These are phyloP conservation scores for Steinernema khuongi DNA, from an alignment of 1,140 invertebrate species.

Conservation along the genomic window DNA sequence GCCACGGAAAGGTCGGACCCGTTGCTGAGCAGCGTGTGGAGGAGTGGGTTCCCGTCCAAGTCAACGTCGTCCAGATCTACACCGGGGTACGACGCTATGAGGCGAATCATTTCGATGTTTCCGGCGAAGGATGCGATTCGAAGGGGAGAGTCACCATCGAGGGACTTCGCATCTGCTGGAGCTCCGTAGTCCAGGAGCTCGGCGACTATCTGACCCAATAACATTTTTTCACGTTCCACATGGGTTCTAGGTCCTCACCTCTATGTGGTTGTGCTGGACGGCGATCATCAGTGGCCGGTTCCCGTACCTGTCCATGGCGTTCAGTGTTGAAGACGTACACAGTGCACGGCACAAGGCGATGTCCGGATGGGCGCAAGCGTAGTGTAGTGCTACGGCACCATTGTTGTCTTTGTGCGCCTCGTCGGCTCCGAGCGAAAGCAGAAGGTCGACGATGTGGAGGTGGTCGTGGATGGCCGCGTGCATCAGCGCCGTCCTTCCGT, in stretches of 20 bases:
- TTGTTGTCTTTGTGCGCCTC: slow-evolving; percentile 41
- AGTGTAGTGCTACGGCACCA: slow-evolving; percentile 38
- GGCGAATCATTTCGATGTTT: slow-evolving; percentile 26
- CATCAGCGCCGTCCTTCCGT: slow-evolving; percentile 31
- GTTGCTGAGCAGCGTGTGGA: slow-evolving; percentile 34
- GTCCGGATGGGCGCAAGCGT: slow-evolving; percentile 30
- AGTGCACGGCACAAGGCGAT: slow-evolving; percentile 22
- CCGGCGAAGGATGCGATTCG: slow-evolving; percentile 28
- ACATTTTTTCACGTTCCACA: background rate
- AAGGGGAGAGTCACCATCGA: slow-evolving; percentile 30
- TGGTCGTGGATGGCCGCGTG: slow-evolving; percentile 31
- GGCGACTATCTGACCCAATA: slow-evolving; percentile 24
- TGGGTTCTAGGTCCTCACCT: slow-evolving; percentile 10
- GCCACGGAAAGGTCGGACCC: slow-evolving; percentile 25
- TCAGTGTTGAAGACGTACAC: slow-evolving; percentile 27
- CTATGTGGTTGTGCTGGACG: slow-evolving; percentile 28
- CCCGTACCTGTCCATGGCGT: slow-evolving; percentile 28
- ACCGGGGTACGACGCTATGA: slow-evolving; percentile 14
- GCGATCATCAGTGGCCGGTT: slow-evolving; percentile 33
- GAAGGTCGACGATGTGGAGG: slow-evolving; percentile 34
- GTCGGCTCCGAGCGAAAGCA: slow-evolving; percentile 35
- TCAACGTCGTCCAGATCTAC: slow-evolving; percentile 27
- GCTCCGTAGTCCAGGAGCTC: slow-evolving; percentile 31
- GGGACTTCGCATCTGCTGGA: slow-evolving; percentile 19
- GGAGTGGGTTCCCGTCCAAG: slow-evolving; percentile 25